Evolutionary conservation across 2,797 vertebrate species (phyloP).

Genomic region (Gorsachius magnificus): DNA sequence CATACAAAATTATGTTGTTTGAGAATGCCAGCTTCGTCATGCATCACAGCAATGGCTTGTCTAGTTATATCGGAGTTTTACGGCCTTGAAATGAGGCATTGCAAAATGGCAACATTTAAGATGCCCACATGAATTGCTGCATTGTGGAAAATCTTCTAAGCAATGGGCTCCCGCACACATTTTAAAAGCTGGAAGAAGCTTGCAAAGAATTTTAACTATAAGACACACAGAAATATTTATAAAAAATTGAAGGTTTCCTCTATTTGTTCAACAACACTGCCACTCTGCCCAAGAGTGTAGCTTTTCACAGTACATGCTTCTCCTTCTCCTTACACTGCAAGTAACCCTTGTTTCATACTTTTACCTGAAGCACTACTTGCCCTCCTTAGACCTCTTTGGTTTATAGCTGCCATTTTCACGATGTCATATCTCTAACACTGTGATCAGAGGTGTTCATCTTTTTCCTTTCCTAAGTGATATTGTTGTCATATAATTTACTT

Average conservation of each 20-base stretch:
- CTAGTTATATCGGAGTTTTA: neutral
- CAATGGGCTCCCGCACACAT: neutral
- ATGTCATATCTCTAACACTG: neutral
- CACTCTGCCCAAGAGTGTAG: neutral
- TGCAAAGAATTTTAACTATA: neutral
- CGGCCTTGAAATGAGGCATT: conserved; percentile 8
- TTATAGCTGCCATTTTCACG: neutral
- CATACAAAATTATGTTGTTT: neutral
- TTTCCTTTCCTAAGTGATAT: conserved; percentile 19
- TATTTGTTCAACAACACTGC: neutral
- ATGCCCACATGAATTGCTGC: neutral
- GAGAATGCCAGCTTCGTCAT: neutral
- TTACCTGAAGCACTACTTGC: neutral
- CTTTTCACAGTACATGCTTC: neutral
- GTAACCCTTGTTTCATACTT: neutral
- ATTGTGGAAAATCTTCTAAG: neutral
- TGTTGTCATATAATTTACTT: conserved; percentile 39
- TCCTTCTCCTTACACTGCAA: neutral
- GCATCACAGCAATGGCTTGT: neutral
- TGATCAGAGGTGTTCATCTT: conserved; percentile 26
- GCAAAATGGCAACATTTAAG: neutral
- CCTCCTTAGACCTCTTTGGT: neutral
- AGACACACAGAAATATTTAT: neutral
- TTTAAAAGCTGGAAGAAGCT: neutral
- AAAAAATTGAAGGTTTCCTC: neutral